phyloP scores from a whole-genome alignment of 2,888 invertebrate species.

The Eugnorisma glareosa region DNA sequence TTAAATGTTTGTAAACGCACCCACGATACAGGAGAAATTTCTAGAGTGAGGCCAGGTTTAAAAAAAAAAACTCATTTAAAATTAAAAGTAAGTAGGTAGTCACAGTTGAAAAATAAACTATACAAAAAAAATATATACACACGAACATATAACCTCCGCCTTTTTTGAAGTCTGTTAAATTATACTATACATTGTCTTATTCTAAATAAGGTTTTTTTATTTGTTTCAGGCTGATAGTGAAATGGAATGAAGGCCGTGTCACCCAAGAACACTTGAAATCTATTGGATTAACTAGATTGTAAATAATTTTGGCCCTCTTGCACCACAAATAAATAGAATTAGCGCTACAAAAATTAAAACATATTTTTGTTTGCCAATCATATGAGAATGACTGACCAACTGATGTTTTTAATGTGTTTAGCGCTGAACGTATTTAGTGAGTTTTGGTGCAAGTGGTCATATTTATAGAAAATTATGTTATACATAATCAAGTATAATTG shows the following conservation, averaged over 20 bases:
- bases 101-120: not conserved
- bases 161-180: too few relatives aligned
- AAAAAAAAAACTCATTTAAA: too few relatives aligned
- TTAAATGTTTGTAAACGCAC: too few relatives aligned
- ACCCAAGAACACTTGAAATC: conserved; percentile 80
- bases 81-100: not conserved
- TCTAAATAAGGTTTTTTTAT: conserved; percentile 6
- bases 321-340: not conserved
- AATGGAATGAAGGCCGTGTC: conserved; percentile 88
- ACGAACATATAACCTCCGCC: too few relatives aligned
- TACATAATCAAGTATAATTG: conserved; percentile 6
- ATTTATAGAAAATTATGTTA: conserved; percentile 4
- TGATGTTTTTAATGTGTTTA: not conserved
- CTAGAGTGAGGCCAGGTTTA: too few relatives aligned
- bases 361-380: not conserved
- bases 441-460: not conserved
- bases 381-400: not conserved
- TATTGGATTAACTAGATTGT: conserved; percentile 72
- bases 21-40: too few relatives aligned
- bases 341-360: not conserved
- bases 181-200: not conserved
- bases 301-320: conserved; percentile 1
- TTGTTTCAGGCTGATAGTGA: conserved; percentile 86
- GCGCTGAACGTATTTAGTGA: not conserved
- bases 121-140: too few relatives aligned